phyloP scores from a whole-genome alignment of 1,140 invertebrate species.

The Diorhabda elongata region DNA sequence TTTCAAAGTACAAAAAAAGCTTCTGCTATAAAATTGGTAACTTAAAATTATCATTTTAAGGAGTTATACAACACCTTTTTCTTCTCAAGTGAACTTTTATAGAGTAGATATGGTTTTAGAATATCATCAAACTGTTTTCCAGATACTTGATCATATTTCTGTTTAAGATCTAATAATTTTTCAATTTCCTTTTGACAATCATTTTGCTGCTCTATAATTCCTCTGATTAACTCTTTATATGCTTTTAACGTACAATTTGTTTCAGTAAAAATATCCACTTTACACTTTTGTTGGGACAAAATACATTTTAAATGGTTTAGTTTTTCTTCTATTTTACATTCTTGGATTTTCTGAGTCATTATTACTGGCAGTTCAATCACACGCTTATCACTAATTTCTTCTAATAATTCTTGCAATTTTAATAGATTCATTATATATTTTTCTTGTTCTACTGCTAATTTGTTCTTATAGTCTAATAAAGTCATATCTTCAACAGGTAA shows the following conservation, averaged over 20 bases:
- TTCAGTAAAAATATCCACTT: constrained; percentile 37
- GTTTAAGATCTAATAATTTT: constrained; percentile 30
- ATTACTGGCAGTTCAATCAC: constrained; percentile 26
- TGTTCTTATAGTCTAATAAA: constrained; percentile 25
- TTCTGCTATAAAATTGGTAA: too few species aligned
- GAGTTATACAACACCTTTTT: constrained; percentile 31
- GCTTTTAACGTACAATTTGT: constrained; percentile 31
- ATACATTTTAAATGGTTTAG: constrained; percentile 31
- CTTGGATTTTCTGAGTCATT: constrained; percentile 24
- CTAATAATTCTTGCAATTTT: constrained; percentile 26
- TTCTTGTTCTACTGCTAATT: constrained; percentile 29
- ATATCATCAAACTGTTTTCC: constrained; percentile 41
- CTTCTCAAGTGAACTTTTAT: constrained; percentile 35
- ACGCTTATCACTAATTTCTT: constrained; percentile 30
- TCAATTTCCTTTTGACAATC: constrained; percentile 33
- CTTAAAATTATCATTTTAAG: constrained; percentile 8
- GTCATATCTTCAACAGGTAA: constrained; percentile 18
- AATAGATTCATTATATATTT: constrained; percentile 28
- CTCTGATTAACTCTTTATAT: constrained; percentile 34
- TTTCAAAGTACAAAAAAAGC: too few species aligned
- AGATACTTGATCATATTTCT: constrained; percentile 35
- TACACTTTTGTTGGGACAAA: constrained; percentile 27
- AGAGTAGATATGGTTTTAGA: constrained; percentile 34
- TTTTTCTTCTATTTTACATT: constrained; percentile 28
- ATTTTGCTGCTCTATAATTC: constrained; percentile 35